phyloP scores from a whole-genome alignment of 23 tunicate species.

The Trididemnum clinides region DNA sequence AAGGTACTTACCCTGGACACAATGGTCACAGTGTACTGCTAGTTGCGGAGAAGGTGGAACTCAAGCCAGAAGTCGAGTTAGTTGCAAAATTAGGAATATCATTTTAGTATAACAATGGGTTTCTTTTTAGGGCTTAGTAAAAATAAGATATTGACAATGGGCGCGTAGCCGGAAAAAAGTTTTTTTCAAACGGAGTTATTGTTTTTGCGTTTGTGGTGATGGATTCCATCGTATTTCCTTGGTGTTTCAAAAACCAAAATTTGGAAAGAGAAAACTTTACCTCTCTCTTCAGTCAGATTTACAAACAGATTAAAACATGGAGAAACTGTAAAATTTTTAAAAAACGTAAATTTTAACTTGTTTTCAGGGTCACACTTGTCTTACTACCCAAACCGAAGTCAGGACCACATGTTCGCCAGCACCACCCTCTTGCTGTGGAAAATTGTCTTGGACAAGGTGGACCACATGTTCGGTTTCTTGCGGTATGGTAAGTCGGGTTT shows the following conservation, averaged over 20 bases:
- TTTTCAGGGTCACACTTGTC: conserved; percentile 61
- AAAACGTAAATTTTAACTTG: background rate
- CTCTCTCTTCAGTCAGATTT: no score
- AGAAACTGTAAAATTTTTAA: no score
- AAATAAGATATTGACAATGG: no score
- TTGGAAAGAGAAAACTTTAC: no score
- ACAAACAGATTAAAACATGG: no score
- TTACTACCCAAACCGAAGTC: conserved; percentile 26
- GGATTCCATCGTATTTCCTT: no score
- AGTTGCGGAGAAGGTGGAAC: conserved; percentile 74
- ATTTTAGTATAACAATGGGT: background rate
- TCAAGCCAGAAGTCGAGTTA: conserved; percentile 35
- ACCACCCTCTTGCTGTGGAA: conserved; percentile 47
- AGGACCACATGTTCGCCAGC: conserved; percentile 29
- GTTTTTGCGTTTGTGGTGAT: no score
- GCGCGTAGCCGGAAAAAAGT: no score
- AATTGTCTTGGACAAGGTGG: conserved; percentile 77
- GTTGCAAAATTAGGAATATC: background rate
- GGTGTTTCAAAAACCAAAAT: no score
- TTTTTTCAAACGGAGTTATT: no score
- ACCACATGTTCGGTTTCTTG: conserved; percentile 77
- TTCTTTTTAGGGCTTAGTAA: no score
- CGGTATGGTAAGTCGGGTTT: conserved; percentile 53
- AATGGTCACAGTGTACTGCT: conserved; percentile 68
- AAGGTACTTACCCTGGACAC: conserved; percentile 35